phyloP scores from a whole-genome alignment of 2,797 vertebrate genomes.

The Clarias laeviceps region DNA sequence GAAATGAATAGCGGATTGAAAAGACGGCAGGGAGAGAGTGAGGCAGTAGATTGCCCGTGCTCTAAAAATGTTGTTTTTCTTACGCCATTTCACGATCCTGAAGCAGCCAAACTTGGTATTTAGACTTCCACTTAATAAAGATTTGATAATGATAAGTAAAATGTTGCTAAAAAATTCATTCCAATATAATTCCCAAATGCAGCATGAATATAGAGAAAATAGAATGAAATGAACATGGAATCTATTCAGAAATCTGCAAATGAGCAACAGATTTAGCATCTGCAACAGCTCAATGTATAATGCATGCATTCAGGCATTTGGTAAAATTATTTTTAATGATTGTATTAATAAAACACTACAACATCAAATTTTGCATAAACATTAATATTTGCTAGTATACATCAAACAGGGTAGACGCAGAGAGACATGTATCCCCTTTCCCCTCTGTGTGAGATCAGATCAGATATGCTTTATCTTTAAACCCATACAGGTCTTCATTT shows the following conservation, averaged over 20 bases:
- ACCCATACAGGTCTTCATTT: slow-evolving; percentile 97
- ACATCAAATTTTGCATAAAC: not conserved
- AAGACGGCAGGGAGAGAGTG: slow-evolving; percentile 43
- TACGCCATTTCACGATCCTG: not conserved
- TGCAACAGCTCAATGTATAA: slow-evolving; percentile 3
- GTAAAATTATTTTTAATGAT: not conserved
- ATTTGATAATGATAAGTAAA: not conserved
- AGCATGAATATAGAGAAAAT: not conserved
- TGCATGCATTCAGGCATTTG: not conserved
- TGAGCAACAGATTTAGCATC: slow-evolving; percentile 18
- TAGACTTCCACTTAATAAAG: not conserved
- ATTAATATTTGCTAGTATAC: not conserved
- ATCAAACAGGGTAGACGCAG: not conserved
- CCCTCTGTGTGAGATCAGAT: slow-evolving; percentile 63
- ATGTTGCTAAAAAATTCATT: not conserved
- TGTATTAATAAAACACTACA: not conserved
- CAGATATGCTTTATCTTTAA: slow-evolving; percentile 77
- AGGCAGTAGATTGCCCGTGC: slow-evolving; percentile 15
- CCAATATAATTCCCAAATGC: not conserved
- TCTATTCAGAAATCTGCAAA: slow-evolving; percentile 2
- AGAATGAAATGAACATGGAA: not conserved
- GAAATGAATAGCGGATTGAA: slow-evolving; percentile 70
- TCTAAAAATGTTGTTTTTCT: slow-evolving; percentile 39
- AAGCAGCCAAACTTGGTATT: not conserved
- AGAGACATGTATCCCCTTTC: not conserved